Evolutionary conservation across 2,113 vertebrate species (phyloP).

Genomic region (Xenopus borealis): DNA sequence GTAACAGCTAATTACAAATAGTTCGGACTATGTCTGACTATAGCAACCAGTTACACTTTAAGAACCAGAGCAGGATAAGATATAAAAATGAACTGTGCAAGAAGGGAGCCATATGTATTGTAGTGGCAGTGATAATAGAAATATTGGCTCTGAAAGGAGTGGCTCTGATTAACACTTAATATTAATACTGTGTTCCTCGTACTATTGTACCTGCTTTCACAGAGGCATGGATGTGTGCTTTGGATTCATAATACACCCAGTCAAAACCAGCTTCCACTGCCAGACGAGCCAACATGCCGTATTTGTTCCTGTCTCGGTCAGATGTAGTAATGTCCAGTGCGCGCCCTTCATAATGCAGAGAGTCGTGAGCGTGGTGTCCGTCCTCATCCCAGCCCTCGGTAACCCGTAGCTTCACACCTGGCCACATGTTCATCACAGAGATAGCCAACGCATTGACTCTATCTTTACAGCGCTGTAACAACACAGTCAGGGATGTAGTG

Average conservation of each 20-base stretch:
- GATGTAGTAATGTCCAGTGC: conserved; percentile 95
- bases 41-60: too few relatives aligned
- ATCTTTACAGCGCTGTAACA: conserved; percentile 88
- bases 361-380: conserved; percentile 86
- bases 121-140: too few relatives aligned
- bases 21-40: too few relatives aligned
- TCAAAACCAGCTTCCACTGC: conserved; percentile 96
- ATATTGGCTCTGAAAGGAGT: too few relatives aligned
- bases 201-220: conserved; percentile 85
- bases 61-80: too few relatives aligned
- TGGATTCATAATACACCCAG: conserved; percentile 97
- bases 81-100: too few relatives aligned
- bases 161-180: too few relatives aligned
- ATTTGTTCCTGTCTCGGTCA: conserved; percentile 88
- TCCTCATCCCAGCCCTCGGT: conserved; percentile 98
- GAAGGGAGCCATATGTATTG: too few relatives aligned
- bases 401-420: conserved; percentile 85
- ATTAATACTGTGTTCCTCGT: too few relatives aligned
- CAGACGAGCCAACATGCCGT: conserved; percentile 88
- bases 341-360: conserved; percentile 93
- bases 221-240: conserved; percentile 91
- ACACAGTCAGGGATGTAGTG: not conserved
- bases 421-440: conserved; percentile 97
- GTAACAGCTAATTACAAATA: too few relatives aligned
- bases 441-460: conserved; percentile 89